Conservation (phyloP, 2,113 vertebrate genomes). For the Gnathonemus echidnorhynchus region DNA sequence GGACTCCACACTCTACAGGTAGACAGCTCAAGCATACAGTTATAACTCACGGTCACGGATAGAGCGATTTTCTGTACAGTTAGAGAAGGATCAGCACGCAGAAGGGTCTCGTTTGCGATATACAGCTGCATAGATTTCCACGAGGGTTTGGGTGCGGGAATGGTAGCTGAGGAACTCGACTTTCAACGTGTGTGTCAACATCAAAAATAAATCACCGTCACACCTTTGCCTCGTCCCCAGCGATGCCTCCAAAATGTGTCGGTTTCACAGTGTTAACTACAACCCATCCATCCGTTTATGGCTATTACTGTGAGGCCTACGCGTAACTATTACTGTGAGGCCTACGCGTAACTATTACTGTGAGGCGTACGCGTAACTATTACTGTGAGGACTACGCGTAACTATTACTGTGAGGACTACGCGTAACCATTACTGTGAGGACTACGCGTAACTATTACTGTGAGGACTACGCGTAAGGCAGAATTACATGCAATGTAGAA, state of each 20-base stretch:
- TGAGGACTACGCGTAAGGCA: constrained; percentile 17
- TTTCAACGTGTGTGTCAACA: not conserved
- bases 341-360: not conserved
- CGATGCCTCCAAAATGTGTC: constrained; percentile 14
- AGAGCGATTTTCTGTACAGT: constrained; percentile 15
- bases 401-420: constrained; percentile 15
- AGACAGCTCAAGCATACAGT: not conserved
- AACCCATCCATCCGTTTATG: constrained; percentile 8
- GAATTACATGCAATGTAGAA: not conserved
- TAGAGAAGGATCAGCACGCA: constrained; percentile 1
- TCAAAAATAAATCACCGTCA: not conserved
- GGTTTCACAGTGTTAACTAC: constrained; percentile 21
- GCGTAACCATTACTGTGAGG: constrained; percentile 18
- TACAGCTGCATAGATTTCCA: constrained; percentile 53
- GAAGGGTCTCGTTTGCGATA: constrained; percentile 9
- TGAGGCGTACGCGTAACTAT: constrained; percentile 13
- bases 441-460: constrained; percentile 2
- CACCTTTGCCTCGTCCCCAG: constrained; percentile 12
- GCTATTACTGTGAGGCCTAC: constrained; percentile 20
- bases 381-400: constrained; percentile 6
- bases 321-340: not conserved
- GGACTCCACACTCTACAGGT: not conserved
- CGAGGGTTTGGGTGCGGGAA: not conserved
- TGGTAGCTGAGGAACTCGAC: not conserved
- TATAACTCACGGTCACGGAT: not conserved